Evolutionary conservation across 2,797 vertebrate genomes (phyloP), one percentile per base, ranked within the genome.

Genomic region (Neosilurus hyrtlii): DNA sequence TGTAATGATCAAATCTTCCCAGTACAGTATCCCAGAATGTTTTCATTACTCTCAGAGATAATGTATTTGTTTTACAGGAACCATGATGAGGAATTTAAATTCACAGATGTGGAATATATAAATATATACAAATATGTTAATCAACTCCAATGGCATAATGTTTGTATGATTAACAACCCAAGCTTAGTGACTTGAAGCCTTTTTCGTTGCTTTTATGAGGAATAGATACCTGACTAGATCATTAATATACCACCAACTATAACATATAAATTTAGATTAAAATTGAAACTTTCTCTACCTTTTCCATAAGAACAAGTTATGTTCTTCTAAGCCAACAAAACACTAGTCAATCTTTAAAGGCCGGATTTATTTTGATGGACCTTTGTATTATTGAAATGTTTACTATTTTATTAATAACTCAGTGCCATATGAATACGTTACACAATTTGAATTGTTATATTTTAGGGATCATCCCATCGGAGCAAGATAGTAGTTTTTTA

Each of bases 321-420:
- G 49, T 62, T 77, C 35, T 11, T 5, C 56, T 35, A 11, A 43
- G 20, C 35, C 57, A 12, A 61, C 1, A 76, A 76, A 76, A 24
- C 30, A 73, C 6, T 22, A 20, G 3, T 20, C 35, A 16, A 3
- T 76, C 22, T 37, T 37, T 61, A 76, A 76, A 76, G 56, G 73
- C 56, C 35, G 37, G 22, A n/a, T 76, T 76, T n/a, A 76, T 14
- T 76, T 75, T 76, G 56, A 76, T 43, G 37, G 54, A 43, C 56
- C 59, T 61, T 57, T 56, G 26, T 72, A 18, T 52, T 74, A 54
- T 73, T 73, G 24, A 20, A 73, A 54, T 30, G 71, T 35, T 26
- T 30, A 30, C 9, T 52, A n/a, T 54, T 15, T 51, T 22, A 52
- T 15, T 15, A n/a, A n/a, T n/a, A n/a, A n/a, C n/a, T n/a, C n/a